Evolutionary conservation across 2,113 vertebrate species (phyloP).

Genomic region (Nansenia antarctica): DNA sequence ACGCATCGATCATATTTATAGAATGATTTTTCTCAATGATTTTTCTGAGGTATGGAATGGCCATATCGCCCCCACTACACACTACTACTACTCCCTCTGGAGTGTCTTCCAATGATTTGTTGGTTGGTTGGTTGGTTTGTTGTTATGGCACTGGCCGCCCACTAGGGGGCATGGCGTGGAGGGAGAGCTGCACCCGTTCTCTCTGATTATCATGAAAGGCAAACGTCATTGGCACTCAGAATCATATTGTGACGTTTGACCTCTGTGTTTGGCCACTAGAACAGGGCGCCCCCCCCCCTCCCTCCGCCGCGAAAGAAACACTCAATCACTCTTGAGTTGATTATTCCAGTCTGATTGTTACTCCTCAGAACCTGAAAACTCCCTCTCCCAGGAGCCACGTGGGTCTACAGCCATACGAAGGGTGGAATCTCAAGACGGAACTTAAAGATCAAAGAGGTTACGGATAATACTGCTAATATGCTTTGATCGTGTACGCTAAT

Average conservation of each 20-base stretch:
- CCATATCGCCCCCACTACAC: conserved; percentile 44
- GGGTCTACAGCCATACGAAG: conserved; percentile 27
- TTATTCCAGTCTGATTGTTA: conserved; percentile 1
- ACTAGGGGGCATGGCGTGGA: conserved; percentile 32
- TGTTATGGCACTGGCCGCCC: conserved; percentile 62
- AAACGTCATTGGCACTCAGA: conserved; percentile 93
- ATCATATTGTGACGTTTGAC: conserved; percentile 80
- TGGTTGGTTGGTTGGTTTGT: conserved; percentile 58
- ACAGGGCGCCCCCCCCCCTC: conserved; percentile 61
- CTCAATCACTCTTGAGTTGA: conserved; percentile 15
- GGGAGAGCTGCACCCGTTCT: conserved; percentile 72
- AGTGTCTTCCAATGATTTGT: conserved; percentile 46
- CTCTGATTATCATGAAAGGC: conserved; percentile 89
- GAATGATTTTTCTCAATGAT: conserved; percentile 39
- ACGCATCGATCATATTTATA: conserved; percentile 48
- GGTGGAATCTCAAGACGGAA: conserved; percentile 29
- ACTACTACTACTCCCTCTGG: conserved; percentile 44
- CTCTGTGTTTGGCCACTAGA: conserved; percentile 80
- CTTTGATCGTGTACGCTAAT: no score
- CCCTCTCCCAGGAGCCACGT: conserved; percentile 48
- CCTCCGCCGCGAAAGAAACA: conserved; percentile 39
- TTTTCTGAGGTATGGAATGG: conserved; percentile 65
- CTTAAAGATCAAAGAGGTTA: conserved; percentile 38
- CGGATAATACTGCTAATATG: neutral
- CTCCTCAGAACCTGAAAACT: conserved; percentile 64